These are phyloP conservation scores for Drosophila ogumai DNA, from an alignment of 1,140 invertebrate species.

Conservation along the genomic window DNA sequence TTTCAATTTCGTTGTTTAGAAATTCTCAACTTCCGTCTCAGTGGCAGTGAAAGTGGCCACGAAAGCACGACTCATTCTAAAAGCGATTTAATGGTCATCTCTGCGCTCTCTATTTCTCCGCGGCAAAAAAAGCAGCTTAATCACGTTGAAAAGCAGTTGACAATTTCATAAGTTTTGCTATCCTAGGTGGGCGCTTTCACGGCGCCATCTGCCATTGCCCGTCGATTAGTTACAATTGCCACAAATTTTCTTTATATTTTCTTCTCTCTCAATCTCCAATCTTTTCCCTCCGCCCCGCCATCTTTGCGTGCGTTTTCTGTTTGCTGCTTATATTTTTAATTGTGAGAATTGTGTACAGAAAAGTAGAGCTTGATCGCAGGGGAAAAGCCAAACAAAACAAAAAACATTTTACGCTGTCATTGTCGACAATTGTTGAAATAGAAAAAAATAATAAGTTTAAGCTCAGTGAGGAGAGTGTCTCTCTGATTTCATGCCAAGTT, in stretches of 20 bases:
- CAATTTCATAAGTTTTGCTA: conserved; percentile 77
- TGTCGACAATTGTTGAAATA: conserved; percentile 71
- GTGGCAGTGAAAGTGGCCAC: conserved; percentile 59
- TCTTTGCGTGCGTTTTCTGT: conserved; percentile 57
- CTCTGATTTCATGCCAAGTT: not conserved
- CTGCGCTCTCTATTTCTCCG: conserved; percentile 20
- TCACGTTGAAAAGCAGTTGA: conserved; percentile 80
- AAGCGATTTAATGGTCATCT: conserved; percentile 67
- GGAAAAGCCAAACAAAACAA: conserved; percentile 45
- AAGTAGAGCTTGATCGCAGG: conserved; percentile 55
- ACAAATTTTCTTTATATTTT: conserved; percentile 68
- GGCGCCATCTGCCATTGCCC: conserved; percentile 58
- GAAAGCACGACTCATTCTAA: conserved; percentile 57
- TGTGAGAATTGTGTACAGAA: conserved; percentile 75
- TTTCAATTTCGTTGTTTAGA: conserved; percentile 24
- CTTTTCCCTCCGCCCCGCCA: conserved; percentile 15
- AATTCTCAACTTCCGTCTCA: conserved; percentile 57
- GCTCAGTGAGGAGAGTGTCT: conserved; percentile 23
- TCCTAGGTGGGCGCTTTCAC: conserved; percentile 74
- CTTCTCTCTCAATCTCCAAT: conserved; percentile 8
- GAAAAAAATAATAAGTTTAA: conserved; percentile 39
- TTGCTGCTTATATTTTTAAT: conserved; percentile 69
- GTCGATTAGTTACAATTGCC: conserved; percentile 83
- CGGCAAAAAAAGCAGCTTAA: conserved; percentile 60
- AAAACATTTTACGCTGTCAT: conserved; percentile 71